These are phyloP conservation scores for Caenorhabditis afra DNA, from an alignment of 2,888 invertebrate species.

Conservation along the genomic window DNA sequence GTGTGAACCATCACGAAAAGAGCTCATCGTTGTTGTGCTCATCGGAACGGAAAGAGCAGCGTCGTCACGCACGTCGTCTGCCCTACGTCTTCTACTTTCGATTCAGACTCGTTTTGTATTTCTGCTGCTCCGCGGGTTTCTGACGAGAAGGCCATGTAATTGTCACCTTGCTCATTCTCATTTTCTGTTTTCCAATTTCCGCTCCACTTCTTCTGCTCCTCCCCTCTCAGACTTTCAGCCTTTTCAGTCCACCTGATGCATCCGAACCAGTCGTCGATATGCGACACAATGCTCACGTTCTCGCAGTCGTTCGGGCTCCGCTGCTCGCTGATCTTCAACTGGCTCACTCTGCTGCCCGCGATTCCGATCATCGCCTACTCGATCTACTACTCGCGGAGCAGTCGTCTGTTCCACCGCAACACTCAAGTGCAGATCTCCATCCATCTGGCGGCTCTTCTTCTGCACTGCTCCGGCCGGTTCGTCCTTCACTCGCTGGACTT, in stretches of 20 bases:
- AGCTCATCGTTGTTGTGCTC: not conserved
- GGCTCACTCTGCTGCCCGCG: conserved; percentile 30
- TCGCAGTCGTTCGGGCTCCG: conserved; percentile 14
- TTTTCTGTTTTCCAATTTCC: no score
- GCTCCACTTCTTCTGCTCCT: no score
- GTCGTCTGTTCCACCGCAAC: conserved; percentile 33
- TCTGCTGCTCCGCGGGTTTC: no score
- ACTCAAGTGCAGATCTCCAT: conserved; percentile 28
- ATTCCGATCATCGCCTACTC: conserved; percentile 28
- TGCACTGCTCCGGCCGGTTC: conserved; percentile 44
- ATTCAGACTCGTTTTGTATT: no score
- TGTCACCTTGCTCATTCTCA: no score
- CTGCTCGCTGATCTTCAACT: conserved; percentile 23
- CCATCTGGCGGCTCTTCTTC: conserved; percentile 29
- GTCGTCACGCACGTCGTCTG: not conserved
- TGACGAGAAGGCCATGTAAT: no score
- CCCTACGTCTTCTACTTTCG: not conserved
- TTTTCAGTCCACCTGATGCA: no score
- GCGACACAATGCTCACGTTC: conserved; percentile 35
- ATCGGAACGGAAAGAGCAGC: conserved; percentile 9
- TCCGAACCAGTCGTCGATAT: no score
- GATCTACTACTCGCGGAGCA: not conserved
- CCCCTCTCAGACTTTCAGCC: no score
- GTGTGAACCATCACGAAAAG: no score
- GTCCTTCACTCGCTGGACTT: conserved; percentile 35